Evolutionary conservation across 2,113 vertebrate species (phyloP).

Genomic region (Eonycteris spelaea): DNA sequence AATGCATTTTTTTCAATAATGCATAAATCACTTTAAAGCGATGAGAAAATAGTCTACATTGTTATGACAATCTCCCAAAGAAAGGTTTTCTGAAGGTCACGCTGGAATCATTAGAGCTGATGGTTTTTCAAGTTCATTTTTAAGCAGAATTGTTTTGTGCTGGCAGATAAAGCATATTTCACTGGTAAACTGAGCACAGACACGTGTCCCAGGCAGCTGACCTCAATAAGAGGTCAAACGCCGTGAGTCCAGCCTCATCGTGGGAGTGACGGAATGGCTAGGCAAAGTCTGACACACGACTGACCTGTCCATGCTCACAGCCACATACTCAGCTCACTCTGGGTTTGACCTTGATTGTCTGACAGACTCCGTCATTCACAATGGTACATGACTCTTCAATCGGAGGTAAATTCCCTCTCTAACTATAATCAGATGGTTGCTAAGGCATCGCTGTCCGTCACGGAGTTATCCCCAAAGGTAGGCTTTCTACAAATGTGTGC

Average conservation of each 20-base stretch:
- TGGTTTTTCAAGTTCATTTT: background rate
- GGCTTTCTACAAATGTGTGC: background rate
- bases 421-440: constrained; percentile 57
- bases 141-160: background rate
- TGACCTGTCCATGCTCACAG: constrained; percentile 24
- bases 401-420: constrained; percentile 47
- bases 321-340: background rate
- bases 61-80: background rate
- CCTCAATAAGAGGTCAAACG: background rate
- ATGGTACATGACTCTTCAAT: constrained; percentile 37
- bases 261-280: constrained; percentile 17
- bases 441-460: constrained; percentile 44
- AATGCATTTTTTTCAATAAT: background rate
- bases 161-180: background rate
- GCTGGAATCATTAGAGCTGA: background rate
- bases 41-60: background rate
- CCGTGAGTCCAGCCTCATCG: background rate
- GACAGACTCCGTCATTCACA: constrained; percentile 56
- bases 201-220: background rate
- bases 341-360: constrained; percentile 62
- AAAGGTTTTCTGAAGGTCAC: background rate
- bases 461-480: background rate
- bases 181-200: constrained; percentile 2
- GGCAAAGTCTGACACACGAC: constrained; percentile 32
- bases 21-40: background rate